Evolutionary conservation across 2,888 invertebrate species (phyloP), one percentile per base, ranked within the genome.

Genomic region (Hydroisotoma schaefferi): DNA sequence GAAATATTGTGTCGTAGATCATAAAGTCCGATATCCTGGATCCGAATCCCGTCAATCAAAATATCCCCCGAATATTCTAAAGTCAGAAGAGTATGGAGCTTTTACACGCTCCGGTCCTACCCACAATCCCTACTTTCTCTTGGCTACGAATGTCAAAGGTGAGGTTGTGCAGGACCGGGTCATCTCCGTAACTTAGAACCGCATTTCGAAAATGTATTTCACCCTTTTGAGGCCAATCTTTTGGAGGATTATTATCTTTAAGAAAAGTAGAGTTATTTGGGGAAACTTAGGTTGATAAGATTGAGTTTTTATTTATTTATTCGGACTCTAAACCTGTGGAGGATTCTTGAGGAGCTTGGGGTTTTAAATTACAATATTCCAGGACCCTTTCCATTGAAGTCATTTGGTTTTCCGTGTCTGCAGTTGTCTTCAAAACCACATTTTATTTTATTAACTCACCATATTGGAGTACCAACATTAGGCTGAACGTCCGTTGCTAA

Each of bases 1-100:
- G 94, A 87, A 59, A 94, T 87, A 72, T 85, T 86, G 57, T 82
- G 83, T 51, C 94, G 81, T 26, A 94, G 78, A 73, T 89, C 87
- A 76, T 86, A 80, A 26, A 81, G 76, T 6, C 79, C 79, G 18
- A 82, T 74, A 1, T 74, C 63, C 29, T 68, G 70, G 25, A 77
- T 76, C 61, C 78, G 88, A 48, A 90, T 78, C 49, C 84, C 88
- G 78, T 94, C 94, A 74, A 94, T 90, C 60, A 85, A 76, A 73
- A 94, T 94, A 71, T 83, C 81, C 37, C 94, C 94, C 69, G 82
- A 81, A n/a, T 90, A 83, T 78, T 94, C 94, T 69, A 94, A 40
- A 94, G 80, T 0, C 89, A 85, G 48, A 92, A 79, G 4, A 92
- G 91, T 74, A 94, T 82, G 71, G 92, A 92, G 60, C 91, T 92